Evolutionary conservation across 2,797 vertebrate genomes (phyloP), one percentile per base, ranked within the genome.

Genomic region (Scleropages formosus): DNA sequence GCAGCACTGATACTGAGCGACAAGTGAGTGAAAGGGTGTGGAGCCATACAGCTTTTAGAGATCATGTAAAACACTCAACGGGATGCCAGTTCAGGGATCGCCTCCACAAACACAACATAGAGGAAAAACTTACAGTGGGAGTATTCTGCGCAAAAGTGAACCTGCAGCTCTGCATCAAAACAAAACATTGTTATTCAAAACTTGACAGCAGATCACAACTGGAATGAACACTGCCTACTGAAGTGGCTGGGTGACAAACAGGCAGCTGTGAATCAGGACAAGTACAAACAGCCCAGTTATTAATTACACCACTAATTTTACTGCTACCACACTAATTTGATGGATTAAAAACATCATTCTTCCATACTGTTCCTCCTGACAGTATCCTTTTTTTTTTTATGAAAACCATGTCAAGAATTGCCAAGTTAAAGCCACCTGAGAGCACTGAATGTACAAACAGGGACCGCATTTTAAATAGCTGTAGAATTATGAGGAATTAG

Each of bases 141-240:
- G 79, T 20, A 84, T 86, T 86, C 84, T 85, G 78, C 82, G 81
- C 75, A 86, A 82, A 75, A 86, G 80, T 76, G 80, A 85, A 78
- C 83, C 83, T 81, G 80, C 81, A 70, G 75, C 81, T 83, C 85
- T 87, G 85, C 69, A 85, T 84, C 78, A 75, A 86, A 80, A 88
- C 18, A 44, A 8, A 72, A 79, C 74, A 75, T 65, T 46, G 78
- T 85, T 86, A 87, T 83, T 83, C 51, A 76, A 70, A 62, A 80
- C 49, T 66, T 70, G 61, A 83, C 63, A 79, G 63, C 44, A 0
- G 20, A 65, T 63, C 22, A 77, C 26, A 31, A 65, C 68, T 70
- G 77, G 9, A 53, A 77, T 67, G 15, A 75, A 79, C 13, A 60
- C 59, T 64, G 59, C 79, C 78, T 79, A 81, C 77, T 80, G 77